A percentile compares a stretch with the other conserved stretches of the same genome.
Evolutionary conservation across 2,888 invertebrate genomes (phyloP).

Genomic region (Trissonchulus latispiculum): DNA sequence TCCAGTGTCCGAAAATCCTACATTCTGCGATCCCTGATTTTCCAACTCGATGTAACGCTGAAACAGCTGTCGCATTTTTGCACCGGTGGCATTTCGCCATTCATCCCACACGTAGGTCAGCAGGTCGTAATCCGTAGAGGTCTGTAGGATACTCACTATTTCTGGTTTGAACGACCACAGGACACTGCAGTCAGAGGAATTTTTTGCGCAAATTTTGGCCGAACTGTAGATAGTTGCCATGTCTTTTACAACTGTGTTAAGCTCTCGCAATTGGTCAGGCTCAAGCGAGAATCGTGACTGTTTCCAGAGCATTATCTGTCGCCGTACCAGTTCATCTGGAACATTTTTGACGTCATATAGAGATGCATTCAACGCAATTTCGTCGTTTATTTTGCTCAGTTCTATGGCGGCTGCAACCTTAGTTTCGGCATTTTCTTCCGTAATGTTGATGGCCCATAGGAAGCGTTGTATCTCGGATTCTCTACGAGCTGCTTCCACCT

Average conservation of each 20-base stretch:
- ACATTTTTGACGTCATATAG: no score
- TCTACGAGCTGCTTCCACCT: no score
- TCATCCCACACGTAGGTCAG: conserved; percentile 40
- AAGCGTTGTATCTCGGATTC: no score
- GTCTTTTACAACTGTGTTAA: conserved; percentile 57
- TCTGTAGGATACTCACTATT: not conserved
- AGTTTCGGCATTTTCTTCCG: no score
- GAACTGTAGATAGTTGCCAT: conserved; percentile 69
- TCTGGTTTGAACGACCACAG: not conserved
- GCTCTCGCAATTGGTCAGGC: no score
- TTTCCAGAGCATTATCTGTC: no score
- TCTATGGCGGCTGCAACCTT: no score
- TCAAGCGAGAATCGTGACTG: no score
- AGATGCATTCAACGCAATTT: no score
- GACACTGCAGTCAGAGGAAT: conserved; percentile 7
- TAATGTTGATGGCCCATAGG: no score
- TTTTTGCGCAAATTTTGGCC: conserved; percentile 65
- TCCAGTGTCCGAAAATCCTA: not conserved
- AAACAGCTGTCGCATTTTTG: conserved; percentile 36
- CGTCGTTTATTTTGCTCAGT: no score
- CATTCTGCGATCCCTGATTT: not conserved
- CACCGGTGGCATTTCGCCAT: conserved; percentile 43
- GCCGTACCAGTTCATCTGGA: no score
- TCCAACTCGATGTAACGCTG: not conserved
- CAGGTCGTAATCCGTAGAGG: conserved; percentile 33